Evolutionary conservation across 2,113 vertebrate species (phyloP), one percentile per base, ranked within the genome.

Genomic region (Sphyrna mokarran): DNA sequence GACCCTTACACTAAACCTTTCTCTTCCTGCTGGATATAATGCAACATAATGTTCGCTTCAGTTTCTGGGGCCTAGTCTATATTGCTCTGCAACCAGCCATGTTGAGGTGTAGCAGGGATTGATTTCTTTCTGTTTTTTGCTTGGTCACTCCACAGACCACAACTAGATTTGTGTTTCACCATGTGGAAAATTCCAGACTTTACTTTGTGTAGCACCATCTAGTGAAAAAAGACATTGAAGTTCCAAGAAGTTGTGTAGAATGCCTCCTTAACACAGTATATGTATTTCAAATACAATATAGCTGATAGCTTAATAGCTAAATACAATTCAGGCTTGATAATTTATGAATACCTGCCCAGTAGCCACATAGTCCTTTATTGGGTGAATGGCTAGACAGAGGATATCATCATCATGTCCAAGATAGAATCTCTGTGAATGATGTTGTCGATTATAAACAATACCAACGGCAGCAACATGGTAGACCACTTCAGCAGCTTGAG

Each of bases 371-470:
- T 99, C 99, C 97, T 99, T 99, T 96, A 99, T 97, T 0, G 99
- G 99, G 86, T 99, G 99, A 95, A 98, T 98, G 40, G 98, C 97
- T 69, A 99, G 97, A 97, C 98, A 98, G 96, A 99, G 98, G 96
- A 99, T 99, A 96, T 99, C 99, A 0, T 99, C 99, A 2, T 99
- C 98, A 0, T 99, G 99, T 0, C 99, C 99, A 43, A 99, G 98
- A 97, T 99, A 99, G 48, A 99, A 98, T 80, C 98, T 97, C 97
- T 99, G 99, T 0, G 97, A 97, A 96, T 99, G 99, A 26, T 99
- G 98, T 96, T 98, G 97, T 37, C 98, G 97, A 96, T 98, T 98
- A 96, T 99, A 99, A 3, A 99, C 97, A 0, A 99, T 98, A 0
- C 97, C 98, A 18, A 98, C 98, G 0, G 99, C 99, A 0, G 99